phyloP scores from a whole-genome alignment of 30 jellyfish, hydroid and myxozoan species.

The Turritopsis rubra region DNA sequence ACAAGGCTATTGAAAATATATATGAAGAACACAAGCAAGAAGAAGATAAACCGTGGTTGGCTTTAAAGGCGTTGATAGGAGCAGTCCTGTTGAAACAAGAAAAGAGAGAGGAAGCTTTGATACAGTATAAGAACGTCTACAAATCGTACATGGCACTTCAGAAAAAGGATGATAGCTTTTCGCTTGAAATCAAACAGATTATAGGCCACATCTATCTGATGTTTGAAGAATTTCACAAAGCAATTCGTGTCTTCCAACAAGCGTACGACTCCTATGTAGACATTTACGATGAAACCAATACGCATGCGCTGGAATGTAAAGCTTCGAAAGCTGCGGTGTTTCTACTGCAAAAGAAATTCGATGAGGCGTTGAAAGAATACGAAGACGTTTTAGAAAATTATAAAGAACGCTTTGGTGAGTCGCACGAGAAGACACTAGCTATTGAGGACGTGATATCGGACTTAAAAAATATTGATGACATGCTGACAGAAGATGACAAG shows the following conservation, averaged over 20 bases:
- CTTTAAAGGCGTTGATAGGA: neutral
- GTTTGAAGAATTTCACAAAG: conserved; percentile 7
- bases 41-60: neutral
- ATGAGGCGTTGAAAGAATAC: neutral
- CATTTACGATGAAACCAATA: neutral
- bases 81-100: conserved; percentile 2
- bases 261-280: conserved; percentile 3
- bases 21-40: neutral
- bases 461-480: neutral
- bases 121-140: conserved; percentile 5
- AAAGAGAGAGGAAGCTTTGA: neutral
- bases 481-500: conserved; percentile 10
- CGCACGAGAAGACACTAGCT: neutral
- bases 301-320: conserved; percentile 5
- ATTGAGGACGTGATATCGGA: neutral
- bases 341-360: conserved; percentile 13
- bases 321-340: conserved; percentile 16
- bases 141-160: neutral
- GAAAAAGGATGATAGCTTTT: neutral
- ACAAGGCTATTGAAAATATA: neutral
- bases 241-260: neutral
- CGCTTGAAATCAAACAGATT: conserved; percentile 2
- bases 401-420: neutral
- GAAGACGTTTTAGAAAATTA: neutral
- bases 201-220: neutral